Conservation (phyloP, 1,140 invertebrate genomes). For the Drosophila mauritiana region DNA sequence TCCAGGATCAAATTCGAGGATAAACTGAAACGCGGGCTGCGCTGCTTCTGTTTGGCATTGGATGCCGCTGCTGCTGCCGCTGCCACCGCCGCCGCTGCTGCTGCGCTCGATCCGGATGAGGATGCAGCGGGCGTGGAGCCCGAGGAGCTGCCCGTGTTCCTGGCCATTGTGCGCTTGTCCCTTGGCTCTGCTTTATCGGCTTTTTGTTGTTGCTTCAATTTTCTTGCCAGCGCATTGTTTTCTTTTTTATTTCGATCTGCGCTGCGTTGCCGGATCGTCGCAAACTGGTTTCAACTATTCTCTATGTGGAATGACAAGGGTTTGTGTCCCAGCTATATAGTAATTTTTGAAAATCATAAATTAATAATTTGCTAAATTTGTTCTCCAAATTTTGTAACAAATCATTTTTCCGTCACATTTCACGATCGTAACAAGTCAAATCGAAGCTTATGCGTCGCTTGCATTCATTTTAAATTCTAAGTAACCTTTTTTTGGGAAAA, state of each 20-base stretch:
- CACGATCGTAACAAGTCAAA: no score
- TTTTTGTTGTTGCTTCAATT: background rate
- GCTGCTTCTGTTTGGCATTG: slow-evolving; percentile 59
- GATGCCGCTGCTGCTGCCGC: slow-evolving; percentile 45
- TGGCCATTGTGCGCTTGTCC: slow-evolving; percentile 32
- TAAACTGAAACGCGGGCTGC: slow-evolving; percentile 46
- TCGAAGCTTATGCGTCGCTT: no score
- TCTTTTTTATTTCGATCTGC: slow-evolving; percentile 4
- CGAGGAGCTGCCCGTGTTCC: slow-evolving; percentile 28
- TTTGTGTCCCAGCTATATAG: background rate
- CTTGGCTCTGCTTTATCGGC: background rate
- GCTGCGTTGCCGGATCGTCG: background rate
- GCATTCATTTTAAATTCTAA: slow-evolving; percentile 10
- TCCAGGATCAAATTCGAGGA: slow-evolving; percentile 66
- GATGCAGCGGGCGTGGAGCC: slow-evolving; percentile 18
- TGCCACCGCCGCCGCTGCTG: slow-evolving; percentile 19
- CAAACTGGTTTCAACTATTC: background rate
- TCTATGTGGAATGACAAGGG: background rate
- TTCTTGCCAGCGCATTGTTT: slow-evolving; percentile 10
- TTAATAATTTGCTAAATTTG: no score
- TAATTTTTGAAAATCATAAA: background rate
- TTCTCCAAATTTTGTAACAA: no score
- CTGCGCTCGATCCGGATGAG: no score
- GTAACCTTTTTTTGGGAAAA: background rate
- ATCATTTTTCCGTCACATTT: no score